Evolutionary conservation across 37 sponge, comb jelly and placozoan genomes (phyloP).

Genomic region (Oscarella lobularis): DNA sequence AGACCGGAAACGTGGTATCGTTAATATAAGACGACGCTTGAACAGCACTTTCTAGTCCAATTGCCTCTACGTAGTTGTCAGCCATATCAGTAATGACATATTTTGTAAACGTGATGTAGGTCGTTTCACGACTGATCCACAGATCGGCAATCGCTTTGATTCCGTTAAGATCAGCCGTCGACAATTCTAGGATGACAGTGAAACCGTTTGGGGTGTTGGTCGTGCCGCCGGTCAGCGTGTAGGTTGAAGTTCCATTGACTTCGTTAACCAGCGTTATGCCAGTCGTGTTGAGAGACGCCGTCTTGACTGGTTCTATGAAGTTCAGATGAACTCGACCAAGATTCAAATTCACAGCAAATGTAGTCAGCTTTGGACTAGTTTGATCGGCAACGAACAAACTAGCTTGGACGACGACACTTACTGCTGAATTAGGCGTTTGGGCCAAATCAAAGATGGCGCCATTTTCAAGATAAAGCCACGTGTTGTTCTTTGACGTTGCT

Average conservation of each 20-base stretch:
- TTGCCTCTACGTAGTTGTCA: conserved; percentile 29
- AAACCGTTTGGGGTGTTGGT: conserved; percentile 57
- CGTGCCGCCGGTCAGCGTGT: conserved; percentile 52
- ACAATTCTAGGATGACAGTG: conserved; percentile 20
- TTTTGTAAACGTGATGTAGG: conserved; percentile 46
- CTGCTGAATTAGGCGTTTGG: conserved; percentile 25
- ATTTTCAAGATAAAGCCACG: conserved; percentile 36
- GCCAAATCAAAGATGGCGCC: conserved; percentile 54
- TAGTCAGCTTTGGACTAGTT: conserved; percentile 43
- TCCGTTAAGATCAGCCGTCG: conserved; percentile 51
- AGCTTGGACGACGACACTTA: conserved; percentile 24
- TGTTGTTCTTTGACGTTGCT: conserved; percentile 55
- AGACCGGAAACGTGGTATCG: conserved; percentile 38
- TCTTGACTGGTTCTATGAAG: conserved; percentile 75
- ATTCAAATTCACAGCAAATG: conserved; percentile 49
- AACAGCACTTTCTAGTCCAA: conserved; percentile 20
- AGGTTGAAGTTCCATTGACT: conserved; percentile 22
- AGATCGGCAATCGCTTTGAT: conserved; percentile 57
- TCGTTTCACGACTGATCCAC: conserved; percentile 43
- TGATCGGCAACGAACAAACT: conserved; percentile 39
- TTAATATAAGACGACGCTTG: conserved; percentile 25
- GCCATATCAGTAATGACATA: conserved; percentile 55
- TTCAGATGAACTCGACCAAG: conserved; percentile 32
- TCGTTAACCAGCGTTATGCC: background rate
- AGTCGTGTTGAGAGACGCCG: conserved; percentile 14